These are phyloP conservation scores for Heliothis virescens DNA, from an alignment of 1,140 invertebrate species.

Conservation along the genomic window DNA sequence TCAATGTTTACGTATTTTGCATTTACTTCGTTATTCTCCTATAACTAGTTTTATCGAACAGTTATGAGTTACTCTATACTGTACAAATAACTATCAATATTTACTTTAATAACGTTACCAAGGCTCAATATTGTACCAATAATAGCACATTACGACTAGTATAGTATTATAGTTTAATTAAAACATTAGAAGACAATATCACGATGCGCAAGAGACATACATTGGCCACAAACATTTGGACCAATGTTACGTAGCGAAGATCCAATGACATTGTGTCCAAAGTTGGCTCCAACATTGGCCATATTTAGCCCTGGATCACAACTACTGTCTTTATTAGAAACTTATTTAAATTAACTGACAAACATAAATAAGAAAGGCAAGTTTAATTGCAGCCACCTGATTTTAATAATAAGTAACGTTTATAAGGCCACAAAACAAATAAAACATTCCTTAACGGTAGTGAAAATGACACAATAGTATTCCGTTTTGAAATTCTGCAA, in stretches of 20 bases:
- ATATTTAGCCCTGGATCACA: constrained; percentile 14
- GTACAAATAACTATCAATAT: constrained; percentile 26
- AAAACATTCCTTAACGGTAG: constrained; percentile 32
- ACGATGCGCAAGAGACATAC: constrained; percentile 27
- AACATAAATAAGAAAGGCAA: constrained; percentile 42
- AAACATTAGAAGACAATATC: constrained; percentile 29
- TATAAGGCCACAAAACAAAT: constrained; percentile 56
- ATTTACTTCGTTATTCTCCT: constrained; percentile 4
- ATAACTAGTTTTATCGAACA: constrained; percentile 13
- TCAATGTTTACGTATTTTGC: constrained; percentile 16
- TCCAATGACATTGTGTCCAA: neutral
- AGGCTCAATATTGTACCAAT: constrained; percentile 28
- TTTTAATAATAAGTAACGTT: constrained; percentile 51
- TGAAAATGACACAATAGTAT: constrained; percentile 7
- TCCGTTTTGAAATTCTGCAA: constrained; percentile 9
- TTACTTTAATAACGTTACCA: constrained; percentile 26
- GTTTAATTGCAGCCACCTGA: constrained; percentile 39
- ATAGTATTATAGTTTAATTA: constrained; percentile 3
- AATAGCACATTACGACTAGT: constrained; percentile 38
- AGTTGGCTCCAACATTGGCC: constrained; percentile 6
- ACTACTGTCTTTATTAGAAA: constrained; percentile 49
- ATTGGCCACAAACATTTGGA: constrained; percentile 23
- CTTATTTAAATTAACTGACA: constrained; percentile 45
- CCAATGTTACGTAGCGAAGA: constrained; percentile 3
- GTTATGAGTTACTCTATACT: constrained; percentile 22